Conservation (phyloP, 2,113 vertebrate genomes). For the Pionites leucogaster region DNA sequence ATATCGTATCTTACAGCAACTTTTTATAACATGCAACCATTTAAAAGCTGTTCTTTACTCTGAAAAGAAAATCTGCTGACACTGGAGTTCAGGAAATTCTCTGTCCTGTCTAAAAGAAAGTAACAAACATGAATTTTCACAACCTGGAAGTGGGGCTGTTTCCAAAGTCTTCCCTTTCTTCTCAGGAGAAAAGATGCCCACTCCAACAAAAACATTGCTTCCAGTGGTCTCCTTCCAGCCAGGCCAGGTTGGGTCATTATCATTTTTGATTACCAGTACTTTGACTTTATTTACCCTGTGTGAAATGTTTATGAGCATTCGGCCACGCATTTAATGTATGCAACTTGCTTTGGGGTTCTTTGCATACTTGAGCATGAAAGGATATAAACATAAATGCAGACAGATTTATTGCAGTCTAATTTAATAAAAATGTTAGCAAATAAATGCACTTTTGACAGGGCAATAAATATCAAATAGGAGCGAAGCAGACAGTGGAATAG, state of each 20-base stretch:
- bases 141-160: neutral
- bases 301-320: neutral
- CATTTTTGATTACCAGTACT: neutral
- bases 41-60: neutral
- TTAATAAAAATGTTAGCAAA: slow-evolving; percentile 76
- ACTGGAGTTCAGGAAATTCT: neutral
- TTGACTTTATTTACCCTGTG: neutral
- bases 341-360: slow-evolving; percentile 32
- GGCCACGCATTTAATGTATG: slow-evolving; percentile 7
- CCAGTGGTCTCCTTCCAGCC: neutral
- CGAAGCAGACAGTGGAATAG: slow-evolving; percentile 55
- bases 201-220: neutral
- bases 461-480: slow-evolving; percentile 71
- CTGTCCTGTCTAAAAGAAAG: neutral
- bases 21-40: neutral
- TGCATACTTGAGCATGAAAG: slow-evolving; percentile 8
- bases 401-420: slow-evolving; percentile 70
- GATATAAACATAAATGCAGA: slow-evolving; percentile 50
- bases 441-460: slow-evolving; percentile 67
- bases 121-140: neutral
- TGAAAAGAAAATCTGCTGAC: neutral
- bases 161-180: neutral
- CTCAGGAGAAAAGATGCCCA: neutral
- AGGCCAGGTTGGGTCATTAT: neutral
- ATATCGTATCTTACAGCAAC: neutral